These are phyloP conservation scores for Muscicapa comitata DNA, from an alignment of 2,797 vertebrate species.

Conservation along the genomic window DNA sequence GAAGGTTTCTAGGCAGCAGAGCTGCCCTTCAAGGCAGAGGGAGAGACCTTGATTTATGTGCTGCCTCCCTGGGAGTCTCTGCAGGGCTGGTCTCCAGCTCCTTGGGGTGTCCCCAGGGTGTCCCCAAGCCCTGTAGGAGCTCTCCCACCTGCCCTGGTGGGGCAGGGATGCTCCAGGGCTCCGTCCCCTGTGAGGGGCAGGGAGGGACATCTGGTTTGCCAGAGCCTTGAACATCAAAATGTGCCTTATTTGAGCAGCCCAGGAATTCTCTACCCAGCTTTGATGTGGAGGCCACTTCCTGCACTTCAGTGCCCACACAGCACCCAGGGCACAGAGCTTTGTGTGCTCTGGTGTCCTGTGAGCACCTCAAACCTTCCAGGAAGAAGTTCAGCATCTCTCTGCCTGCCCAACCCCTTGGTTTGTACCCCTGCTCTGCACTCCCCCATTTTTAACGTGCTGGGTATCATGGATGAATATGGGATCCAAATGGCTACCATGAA, in stretches of 20 bases:
- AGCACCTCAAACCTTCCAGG: background rate
- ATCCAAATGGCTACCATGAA: fast-evolving
- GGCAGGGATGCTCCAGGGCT: background rate
- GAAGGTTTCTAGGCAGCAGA: background rate
- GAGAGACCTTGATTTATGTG: background rate
- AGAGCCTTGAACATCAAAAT: background rate
- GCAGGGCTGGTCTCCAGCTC: background rate
- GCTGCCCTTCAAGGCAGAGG: background rate
- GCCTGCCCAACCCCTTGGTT: background rate
- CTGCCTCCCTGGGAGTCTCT: background rate
- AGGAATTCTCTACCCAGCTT: background rate
- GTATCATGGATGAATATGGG: fast-evolving
- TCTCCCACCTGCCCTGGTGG: background rate
- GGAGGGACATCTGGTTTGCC: background rate
- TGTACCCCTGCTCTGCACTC: background rate
- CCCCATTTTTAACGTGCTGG: background rate
- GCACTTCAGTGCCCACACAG: background rate
- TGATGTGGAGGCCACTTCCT: fast-evolving
- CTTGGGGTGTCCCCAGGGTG: background rate
- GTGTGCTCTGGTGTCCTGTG: background rate
- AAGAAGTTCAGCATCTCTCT: background rate
- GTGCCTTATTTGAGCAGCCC: no score
- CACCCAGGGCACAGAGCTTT: fast-evolving
- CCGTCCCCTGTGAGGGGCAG: background rate
- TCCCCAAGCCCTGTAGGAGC: background rate